Percentiles rank a stretch among this genome's conserved stretches.
phyloP scores from a whole-genome alignment of 2,113 vertebrate species.

The Pitta sordida region DNA sequence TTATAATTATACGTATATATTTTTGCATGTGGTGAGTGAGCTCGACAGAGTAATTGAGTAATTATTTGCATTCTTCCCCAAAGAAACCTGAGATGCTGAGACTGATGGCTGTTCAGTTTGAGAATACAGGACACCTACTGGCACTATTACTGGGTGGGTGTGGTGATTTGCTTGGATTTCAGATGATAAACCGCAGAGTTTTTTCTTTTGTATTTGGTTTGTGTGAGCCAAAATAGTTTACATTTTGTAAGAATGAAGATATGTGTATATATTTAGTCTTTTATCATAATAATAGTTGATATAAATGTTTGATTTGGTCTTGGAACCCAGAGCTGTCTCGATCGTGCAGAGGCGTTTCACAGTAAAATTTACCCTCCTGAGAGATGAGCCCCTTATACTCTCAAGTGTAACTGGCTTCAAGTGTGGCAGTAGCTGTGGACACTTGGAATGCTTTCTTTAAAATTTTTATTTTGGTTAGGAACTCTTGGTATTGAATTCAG shows the following conservation, averaged over 20 bases:
- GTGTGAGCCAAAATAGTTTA: neutral
- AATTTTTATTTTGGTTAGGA: neutral
- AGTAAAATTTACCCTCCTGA: rapidly evolving
- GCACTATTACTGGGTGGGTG: neutral
- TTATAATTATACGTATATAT: no score
- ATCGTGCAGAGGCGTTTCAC: neutral
- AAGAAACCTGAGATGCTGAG: neutral
- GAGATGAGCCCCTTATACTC: neutral
- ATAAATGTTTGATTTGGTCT: neutral
- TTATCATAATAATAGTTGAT: neutral
- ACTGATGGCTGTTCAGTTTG: neutral
- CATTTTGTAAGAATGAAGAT: neutral
- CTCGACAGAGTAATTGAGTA: neutral
- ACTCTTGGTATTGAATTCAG: neutral
- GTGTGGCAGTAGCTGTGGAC: neutral
- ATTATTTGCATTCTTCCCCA: neutral
- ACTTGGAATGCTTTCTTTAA: neutral
- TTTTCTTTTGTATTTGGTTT: neutral
- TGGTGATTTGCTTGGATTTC: neutral
- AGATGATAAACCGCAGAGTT: neutral
- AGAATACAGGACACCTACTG: neutral
- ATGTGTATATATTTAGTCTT: neutral
- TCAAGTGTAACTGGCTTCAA: neutral
- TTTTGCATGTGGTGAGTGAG: neutral
- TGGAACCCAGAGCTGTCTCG: rapidly evolving